These are phyloP conservation scores for Mus minutoides DNA, from an alignment of 2,797 vertebrate genomes.

Conservation along the genomic window DNA sequence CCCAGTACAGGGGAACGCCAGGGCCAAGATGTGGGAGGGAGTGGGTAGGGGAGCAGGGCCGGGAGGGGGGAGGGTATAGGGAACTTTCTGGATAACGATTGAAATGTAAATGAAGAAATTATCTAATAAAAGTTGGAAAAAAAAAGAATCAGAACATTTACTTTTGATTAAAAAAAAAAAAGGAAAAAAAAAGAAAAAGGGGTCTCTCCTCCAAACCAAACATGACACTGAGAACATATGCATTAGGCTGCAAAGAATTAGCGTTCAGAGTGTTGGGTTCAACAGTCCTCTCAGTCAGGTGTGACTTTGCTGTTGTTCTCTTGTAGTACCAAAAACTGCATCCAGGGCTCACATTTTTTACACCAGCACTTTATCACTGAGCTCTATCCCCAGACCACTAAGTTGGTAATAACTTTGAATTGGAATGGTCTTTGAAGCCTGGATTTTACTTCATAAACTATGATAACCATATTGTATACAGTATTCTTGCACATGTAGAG, in stretches of 20 bases:
- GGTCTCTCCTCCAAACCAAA: neutral
- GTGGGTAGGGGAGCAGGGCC: no score
- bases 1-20: no score
- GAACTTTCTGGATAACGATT: no score
- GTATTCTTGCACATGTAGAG: neutral
- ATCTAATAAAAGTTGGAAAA: no score
- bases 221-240: neutral
- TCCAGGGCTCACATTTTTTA: neutral
- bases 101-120: no score
- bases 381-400: neutral
- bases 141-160: no score
- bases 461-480: neutral
- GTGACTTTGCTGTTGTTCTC: neutral
- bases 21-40: no score
- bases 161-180: no score
- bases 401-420: neutral
- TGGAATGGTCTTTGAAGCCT: neutral
- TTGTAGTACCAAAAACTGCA: neutral
- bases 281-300: neutral
- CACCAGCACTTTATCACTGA: neutral
- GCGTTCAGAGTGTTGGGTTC: neutral
- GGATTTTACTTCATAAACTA: slow-evolving; percentile 9
- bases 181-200: no score
- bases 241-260: neutral
- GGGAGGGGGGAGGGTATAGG: no score